These are phyloP conservation scores for Campylorhamphus procurvoides DNA, from an alignment of 2,113 vertebrate species.

Conservation along the genomic window DNA sequence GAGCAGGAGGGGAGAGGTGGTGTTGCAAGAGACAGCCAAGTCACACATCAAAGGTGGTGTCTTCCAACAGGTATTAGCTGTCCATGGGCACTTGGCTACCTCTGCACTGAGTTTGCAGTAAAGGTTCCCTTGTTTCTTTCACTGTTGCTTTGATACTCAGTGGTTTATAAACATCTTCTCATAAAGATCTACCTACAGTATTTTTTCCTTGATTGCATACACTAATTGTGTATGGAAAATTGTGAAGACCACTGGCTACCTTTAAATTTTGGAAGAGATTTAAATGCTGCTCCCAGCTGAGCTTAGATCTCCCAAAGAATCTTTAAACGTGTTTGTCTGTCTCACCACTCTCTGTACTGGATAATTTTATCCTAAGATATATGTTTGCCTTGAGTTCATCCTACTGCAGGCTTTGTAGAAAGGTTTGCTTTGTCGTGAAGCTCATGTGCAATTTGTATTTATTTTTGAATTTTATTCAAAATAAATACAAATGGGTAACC, in stretches of 20 bases:
- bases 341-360: background rate
- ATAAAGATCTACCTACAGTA: background rate
- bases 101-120: background rate
- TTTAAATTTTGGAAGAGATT: background rate
- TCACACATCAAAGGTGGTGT: accelerated
- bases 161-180: background rate
- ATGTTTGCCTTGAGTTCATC: background rate
- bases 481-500: background rate
- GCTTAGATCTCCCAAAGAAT: background rate
- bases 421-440: background rate
- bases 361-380: background rate
- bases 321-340: background rate
- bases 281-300: background rate
- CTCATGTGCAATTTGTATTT: background rate
- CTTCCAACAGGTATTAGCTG: background rate
- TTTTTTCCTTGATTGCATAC: background rate
- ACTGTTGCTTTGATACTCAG: background rate
- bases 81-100: background rate
- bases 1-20: background rate
- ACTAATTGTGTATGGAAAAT: background rate
- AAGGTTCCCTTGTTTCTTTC: background rate
- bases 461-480: background rate
- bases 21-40: background rate
- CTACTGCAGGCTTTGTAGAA: background rate
- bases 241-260: background rate